Evolutionary conservation across 1,140 invertebrate genomes (phyloP).

Genomic region (Zaprionus ghesquierei): DNA sequence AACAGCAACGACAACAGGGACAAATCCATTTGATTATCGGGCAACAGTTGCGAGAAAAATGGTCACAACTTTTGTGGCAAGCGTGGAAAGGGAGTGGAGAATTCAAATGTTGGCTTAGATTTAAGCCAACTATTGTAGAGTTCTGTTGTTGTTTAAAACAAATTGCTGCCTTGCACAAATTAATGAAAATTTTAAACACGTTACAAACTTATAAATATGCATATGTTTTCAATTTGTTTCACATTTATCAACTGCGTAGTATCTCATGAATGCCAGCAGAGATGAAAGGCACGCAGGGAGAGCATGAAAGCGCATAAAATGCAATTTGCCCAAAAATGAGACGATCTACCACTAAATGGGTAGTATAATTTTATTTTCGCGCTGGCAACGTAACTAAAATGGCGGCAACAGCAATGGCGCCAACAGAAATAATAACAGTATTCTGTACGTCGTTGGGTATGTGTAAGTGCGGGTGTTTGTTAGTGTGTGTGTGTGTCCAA

Average conservation of each 20-base stretch:
- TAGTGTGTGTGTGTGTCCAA: conserved; percentile 24
- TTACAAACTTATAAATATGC: not conserved
- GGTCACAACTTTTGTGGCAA: not conserved
- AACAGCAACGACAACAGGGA: conserved; percentile 33
- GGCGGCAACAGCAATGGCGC: conserved; percentile 25
- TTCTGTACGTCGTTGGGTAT: conserved; percentile 10
- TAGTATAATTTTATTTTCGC: conserved; percentile 75
- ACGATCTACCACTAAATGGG: conserved; percentile 69
- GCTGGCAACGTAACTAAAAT: conserved; percentile 50
- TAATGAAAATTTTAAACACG: not conserved
- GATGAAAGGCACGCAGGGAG: no score
- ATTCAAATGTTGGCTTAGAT: not conserved
- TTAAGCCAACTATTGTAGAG: not conserved
- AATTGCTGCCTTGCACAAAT: no score
- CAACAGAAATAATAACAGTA: conserved; percentile 55
- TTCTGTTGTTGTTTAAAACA: not conserved
- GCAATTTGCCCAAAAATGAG: conserved; percentile 58
- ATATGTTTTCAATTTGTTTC: not conserved
- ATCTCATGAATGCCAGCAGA: conserved; percentile 23
- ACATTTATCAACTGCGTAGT: not conserved
- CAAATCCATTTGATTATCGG: conserved; percentile 48
- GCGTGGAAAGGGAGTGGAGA: not conserved
- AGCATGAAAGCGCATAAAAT: conserved; percentile 50
- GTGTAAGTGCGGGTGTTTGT: conserved; percentile 18
- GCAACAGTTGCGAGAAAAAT: conserved; percentile 26